Percentiles rank a stretch among this genome's conserved stretches.
These are phyloP conservation scores for Nixonia krombeini DNA, from an alignment of 1,140 invertebrate genomes.

Conservation along the genomic window DNA sequence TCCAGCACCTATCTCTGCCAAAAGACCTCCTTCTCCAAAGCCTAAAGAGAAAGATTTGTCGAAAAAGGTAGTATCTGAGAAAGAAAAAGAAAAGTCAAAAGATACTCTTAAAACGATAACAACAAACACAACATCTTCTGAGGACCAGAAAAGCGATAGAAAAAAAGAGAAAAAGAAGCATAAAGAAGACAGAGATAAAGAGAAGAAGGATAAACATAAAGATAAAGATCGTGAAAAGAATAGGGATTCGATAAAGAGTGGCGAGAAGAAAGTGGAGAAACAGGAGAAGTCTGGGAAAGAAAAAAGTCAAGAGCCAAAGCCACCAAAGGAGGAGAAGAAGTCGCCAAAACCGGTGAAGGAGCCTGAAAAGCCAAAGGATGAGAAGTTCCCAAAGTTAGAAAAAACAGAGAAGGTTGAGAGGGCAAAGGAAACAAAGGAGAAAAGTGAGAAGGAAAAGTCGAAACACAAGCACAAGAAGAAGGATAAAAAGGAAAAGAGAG, in stretches of 20 bases:
- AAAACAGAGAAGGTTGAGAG: slow-evolving; percentile 63
- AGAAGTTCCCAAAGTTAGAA: slow-evolving; percentile 67
- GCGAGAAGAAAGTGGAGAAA: slow-evolving; percentile 60
- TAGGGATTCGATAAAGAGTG: slow-evolving; percentile 52
- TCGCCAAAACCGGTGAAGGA: slow-evolving; percentile 69
- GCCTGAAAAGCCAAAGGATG: slow-evolving; percentile 50
- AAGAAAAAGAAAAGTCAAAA: slow-evolving; percentile 63
- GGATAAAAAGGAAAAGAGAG: slow-evolving; percentile 74
- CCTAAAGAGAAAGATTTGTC: slow-evolving; percentile 62
- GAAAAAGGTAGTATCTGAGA: slow-evolving; percentile 44
- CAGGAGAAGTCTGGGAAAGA: slow-evolving; percentile 66
- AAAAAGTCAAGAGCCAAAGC: slow-evolving; percentile 72
- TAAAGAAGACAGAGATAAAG: slow-evolving; percentile 70
- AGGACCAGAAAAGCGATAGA: slow-evolving; percentile 65
- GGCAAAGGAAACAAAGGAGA: slow-evolving; percentile 59
- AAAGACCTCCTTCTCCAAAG: slow-evolving; percentile 70
- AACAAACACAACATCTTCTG: slow-evolving; percentile 63
- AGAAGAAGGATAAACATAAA: slow-evolving; percentile 71
- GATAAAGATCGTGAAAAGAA: slow-evolving; percentile 68
- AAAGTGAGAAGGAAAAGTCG: slow-evolving; percentile 64
- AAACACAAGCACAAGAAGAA: slow-evolving; percentile 72
- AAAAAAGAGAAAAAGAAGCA: slow-evolving; percentile 72
- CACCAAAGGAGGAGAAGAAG: slow-evolving; percentile 72
- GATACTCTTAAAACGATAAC: slow-evolving; percentile 44
- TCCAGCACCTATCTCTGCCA: slow-evolving; percentile 58